phyloP scores from a whole-genome alignment of 2,113 vertebrate genomes.

The Tenrec ecaudatus region DNA sequence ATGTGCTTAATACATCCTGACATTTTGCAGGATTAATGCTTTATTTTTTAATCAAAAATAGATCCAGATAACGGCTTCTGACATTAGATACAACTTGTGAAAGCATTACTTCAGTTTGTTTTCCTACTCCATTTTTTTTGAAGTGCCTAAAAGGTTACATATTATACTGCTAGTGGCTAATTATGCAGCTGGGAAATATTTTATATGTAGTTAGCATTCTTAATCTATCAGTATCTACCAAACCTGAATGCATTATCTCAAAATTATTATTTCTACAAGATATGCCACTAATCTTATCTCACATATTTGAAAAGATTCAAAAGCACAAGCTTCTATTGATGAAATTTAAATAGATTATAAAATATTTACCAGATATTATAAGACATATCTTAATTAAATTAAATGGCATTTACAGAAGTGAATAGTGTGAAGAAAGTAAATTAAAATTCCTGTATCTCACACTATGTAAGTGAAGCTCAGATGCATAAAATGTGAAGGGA shows the following conservation, averaged over 20 bases:
- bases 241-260: background rate
- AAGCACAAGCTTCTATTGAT: constrained; percentile 14
- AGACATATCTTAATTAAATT: constrained; percentile 43
- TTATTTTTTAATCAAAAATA: constrained; percentile 54
- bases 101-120: constrained; percentile 36
- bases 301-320: constrained; percentile 56
- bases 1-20: constrained; percentile 10
- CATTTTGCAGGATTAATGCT: constrained; percentile 43
- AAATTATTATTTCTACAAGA: constrained; percentile 23
- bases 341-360: constrained; percentile 33
- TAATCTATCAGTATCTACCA: constrained; percentile 46
- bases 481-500: constrained; percentile 11
- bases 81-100: background rate
- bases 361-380: constrained; percentile 26
- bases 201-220: constrained; percentile 40
- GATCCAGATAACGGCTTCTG: constrained; percentile 14
- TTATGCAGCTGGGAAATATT: constrained; percentile 39
- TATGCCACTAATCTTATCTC: background rate
- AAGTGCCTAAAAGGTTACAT: background rate
- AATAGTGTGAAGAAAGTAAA: constrained; percentile 45
- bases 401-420: constrained; percentile 44
- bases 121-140: background rate
- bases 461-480: background rate
- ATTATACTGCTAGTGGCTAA: background rate
- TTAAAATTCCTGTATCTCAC: background rate